Evolutionary conservation across 2,888 invertebrate species (phyloP).

Genomic region (Muschampia plurimacula): DNA sequence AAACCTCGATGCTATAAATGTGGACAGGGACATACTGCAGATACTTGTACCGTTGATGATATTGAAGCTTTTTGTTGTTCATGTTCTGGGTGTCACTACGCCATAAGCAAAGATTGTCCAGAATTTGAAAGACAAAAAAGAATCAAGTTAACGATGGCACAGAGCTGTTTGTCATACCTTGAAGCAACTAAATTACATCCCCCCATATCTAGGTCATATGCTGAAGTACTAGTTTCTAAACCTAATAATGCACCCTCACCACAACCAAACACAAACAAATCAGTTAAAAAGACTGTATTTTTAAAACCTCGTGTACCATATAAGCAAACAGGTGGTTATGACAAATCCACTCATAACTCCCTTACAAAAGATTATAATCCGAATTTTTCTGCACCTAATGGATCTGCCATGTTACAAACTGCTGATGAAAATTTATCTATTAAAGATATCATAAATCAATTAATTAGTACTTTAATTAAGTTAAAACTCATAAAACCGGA

Average conservation of each 20-base stretch:
- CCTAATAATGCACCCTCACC: background rate
- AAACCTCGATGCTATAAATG: no score
- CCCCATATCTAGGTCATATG: background rate
- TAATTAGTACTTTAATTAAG: background rate
- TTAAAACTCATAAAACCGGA: conserved; percentile 5
- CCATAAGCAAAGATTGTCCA: background rate
- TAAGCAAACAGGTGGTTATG: conserved; percentile 6
- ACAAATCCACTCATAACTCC: background rate
- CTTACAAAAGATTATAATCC: background rate
- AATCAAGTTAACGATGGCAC: background rate
- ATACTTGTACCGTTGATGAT: no score
- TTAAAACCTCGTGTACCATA: background rate
- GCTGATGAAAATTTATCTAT: background rate
- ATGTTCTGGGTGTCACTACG: background rate
- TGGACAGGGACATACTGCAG: no score
- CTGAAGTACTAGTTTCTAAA: background rate
- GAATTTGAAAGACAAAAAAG: no score
- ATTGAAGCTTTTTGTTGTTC: no score
- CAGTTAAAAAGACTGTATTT: conserved; percentile 1
- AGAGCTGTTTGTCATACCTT: background rate
- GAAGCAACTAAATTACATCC: conserved; percentile 5
- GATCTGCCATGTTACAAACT: background rate
- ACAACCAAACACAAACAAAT: background rate
- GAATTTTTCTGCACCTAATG: background rate
- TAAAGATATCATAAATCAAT: background rate